Evolutionary conservation across 2,888 invertebrate genomes (phyloP), one percentile per base, ranked within the genome.

Genomic region (Habrosyne pyritoides): DNA sequence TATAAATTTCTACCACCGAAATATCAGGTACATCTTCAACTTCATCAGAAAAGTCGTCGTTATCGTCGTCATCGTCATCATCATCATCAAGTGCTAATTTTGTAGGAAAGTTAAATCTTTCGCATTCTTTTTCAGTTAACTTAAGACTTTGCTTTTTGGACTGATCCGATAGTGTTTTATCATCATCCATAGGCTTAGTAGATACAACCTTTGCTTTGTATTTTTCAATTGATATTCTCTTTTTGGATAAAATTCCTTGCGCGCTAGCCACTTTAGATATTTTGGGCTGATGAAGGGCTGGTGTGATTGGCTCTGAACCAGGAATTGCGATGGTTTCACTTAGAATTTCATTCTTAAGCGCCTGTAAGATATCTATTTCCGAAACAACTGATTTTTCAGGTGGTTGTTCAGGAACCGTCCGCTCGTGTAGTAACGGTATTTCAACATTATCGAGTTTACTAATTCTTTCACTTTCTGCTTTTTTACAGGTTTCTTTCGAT

Each of bases 281-380:
- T 79, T 91, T 91, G 4, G 92, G 91, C 64, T 88, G 86, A 73
- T 91, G 91, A 57, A 92, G 75, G 42, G 77, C 72, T 21, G 91
- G 91, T 21, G 91, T 90, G 12, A 59, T 56, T 3, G 58, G 52
- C 57, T 89, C 85, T 10, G 81, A 59, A 10, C 75, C 75, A 1
- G 84, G 71, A 47, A 86, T 66, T 33, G 81, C 61, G 53, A 88
- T 78, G 12, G 81, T 69, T 72, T 89, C 91, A 56, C 83, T 85
- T 46, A 92, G 73, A 59, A 92, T 91, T 75, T 92, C 92, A 61
- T 92, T 91, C 70, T 91, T 91, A 10, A 92, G 77, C 24, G 93
- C 92, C 77, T 91, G 89, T 51, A 92, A 71, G 57, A 93, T 91
- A 63, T 93, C 93, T 61, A 92, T 90, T 82, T 92, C 88, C 0